These are phyloP conservation scores for Chaetogeoica ovagalla DNA, from an alignment of 2,888 invertebrate genomes.

Conservation along the genomic window DNA sequence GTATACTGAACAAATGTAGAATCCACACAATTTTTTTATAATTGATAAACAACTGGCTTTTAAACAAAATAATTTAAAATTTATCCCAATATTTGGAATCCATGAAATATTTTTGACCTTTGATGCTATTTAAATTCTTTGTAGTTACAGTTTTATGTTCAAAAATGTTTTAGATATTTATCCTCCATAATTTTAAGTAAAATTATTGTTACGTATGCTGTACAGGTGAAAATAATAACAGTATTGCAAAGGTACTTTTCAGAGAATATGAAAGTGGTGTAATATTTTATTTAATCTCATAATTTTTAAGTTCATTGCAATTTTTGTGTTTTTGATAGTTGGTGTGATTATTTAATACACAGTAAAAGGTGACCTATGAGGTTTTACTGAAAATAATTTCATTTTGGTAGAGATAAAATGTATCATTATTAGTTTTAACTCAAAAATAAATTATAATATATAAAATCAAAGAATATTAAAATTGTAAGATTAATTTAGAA, in stretches of 20 bases:
- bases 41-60: background rate
- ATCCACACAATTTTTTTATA: background rate
- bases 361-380: background rate
- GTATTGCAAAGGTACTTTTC: background rate
- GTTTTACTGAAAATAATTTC: background rate
- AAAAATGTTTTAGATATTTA: background rate
- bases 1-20: background rate
- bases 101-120: background rate
- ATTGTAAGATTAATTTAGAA: background rate
- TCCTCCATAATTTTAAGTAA: background rate
- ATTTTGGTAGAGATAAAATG: background rate
- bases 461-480: background rate
- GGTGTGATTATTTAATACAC: background rate
- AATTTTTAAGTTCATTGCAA: slow-evolving; percentile 10
- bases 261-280: background rate
- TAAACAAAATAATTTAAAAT: background rate
- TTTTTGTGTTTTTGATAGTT: background rate
- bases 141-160: background rate
- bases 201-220: background rate
- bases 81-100: background rate
- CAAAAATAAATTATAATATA: background rate
- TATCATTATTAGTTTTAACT: background rate
- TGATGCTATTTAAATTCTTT: background rate
- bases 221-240: background rate
- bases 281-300: background rate